Evolutionary conservation across 2,888 invertebrate species (phyloP).

Genomic region (Electrophaes corylata): DNA sequence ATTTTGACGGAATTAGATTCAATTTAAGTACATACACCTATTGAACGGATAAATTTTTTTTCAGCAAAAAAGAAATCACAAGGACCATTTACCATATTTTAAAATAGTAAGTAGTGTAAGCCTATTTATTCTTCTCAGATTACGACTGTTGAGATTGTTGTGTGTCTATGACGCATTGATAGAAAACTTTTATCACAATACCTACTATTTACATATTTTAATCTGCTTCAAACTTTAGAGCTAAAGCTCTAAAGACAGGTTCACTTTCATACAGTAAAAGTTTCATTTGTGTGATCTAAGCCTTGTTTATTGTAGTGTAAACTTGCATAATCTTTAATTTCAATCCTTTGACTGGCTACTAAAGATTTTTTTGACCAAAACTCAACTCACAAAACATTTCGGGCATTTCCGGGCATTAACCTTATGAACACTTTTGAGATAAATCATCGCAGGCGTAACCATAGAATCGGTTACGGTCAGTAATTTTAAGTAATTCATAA

Average conservation of each 20-base stretch:
- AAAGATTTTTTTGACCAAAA: neutral
- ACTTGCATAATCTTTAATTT: neutral
- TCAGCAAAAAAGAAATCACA: no score
- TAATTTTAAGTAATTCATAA: neutral
- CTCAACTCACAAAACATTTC: neutral
- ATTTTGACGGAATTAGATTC: neutral
- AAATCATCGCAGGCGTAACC: slow-evolving; percentile 3
- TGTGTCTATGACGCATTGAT: no score
- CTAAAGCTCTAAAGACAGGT: slow-evolving; percentile 26
- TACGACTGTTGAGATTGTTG: no score
- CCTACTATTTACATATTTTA: neutral
- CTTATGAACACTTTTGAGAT: neutral
- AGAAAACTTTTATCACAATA: no score
- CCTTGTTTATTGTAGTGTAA: neutral
- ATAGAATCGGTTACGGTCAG: neutral
- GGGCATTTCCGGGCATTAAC: neutral
- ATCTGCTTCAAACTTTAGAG: slow-evolving; percentile 11
- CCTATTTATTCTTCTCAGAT: no score
- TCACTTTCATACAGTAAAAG: slow-evolving; percentile 25
- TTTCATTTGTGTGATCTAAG: slow-evolving; percentile 21
- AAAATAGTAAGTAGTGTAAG: no score
- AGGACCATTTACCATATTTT: no score
- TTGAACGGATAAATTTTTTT: no score
- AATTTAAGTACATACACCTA: neutral
- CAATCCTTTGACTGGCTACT: neutral